phyloP scores from a whole-genome alignment of 2,888 invertebrate genomes.

The Ichneumon xanthorius region DNA sequence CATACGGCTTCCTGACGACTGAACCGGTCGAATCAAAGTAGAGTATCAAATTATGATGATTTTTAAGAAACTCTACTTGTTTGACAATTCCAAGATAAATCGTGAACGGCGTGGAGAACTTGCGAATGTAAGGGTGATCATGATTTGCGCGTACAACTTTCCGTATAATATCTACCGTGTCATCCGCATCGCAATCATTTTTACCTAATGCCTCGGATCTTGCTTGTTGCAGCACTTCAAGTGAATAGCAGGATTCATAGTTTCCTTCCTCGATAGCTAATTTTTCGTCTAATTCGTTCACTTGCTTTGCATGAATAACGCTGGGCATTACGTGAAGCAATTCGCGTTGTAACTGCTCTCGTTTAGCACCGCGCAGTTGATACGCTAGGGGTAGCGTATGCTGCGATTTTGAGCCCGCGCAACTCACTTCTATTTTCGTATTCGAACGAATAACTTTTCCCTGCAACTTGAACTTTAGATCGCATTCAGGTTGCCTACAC shows the following conservation, averaged over 20 bases:
- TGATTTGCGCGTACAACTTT: conserved; percentile 22
- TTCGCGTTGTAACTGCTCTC: conserved; percentile 2
- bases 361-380: conserved; percentile 30
- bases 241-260: conserved; percentile 36
- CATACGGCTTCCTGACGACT: conserved; percentile 30
- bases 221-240: conserved; percentile 50
- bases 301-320: conserved; percentile 18
- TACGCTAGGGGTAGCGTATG: conserved; percentile 29
- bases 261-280: conserved; percentile 37
- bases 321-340: conserved; percentile 26
- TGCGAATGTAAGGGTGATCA: conserved; percentile 46
- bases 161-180: conserved; percentile 28
- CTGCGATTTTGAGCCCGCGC: conserved; percentile 27
- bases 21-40: conserved; percentile 2
- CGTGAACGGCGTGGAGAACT: conserved; percentile 45
- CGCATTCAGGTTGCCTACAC: too few relatives aligned
- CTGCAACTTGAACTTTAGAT: background rate
- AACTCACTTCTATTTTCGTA: conserved; percentile 16
- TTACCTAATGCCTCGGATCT: conserved; percentile 33
- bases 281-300: conserved; percentile 21
- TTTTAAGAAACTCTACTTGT: conserved; percentile 48
- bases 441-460: conserved; percentile 13
- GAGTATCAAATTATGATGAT: conserved; percentile 15
- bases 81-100: conserved; percentile 43
- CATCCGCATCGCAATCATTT: conserved; percentile 46